These are phyloP conservation scores for Electrophaes corylata DNA, from an alignment of 2,888 invertebrate species.

Conservation along the genomic window DNA sequence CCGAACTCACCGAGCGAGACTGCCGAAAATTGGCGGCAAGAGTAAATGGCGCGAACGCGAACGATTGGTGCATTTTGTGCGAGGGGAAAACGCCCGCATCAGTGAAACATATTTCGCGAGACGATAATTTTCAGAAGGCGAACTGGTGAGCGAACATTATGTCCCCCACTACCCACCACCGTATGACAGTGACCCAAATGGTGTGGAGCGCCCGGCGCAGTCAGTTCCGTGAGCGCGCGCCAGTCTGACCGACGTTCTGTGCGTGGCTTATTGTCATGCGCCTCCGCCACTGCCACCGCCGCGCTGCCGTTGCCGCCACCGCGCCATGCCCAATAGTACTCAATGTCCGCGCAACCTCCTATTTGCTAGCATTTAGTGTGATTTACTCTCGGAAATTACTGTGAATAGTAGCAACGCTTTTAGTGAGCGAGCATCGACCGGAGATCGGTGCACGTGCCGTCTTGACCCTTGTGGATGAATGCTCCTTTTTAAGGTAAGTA, in stretches of 20 bases:
- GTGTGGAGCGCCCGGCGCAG: conserved; percentile 79
- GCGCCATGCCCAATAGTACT: conserved; percentile 30
- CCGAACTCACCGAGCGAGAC: conserved; percentile 26
- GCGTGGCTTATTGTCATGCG: conserved; percentile 5
- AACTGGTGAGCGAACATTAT: conserved; percentile 62
- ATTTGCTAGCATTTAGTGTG: conserved; percentile 67
- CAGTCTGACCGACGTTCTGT: conserved; percentile 53
- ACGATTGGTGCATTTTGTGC: conserved; percentile 65
- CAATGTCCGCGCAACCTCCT: conserved; percentile 46
- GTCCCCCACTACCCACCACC: conserved; percentile 79
- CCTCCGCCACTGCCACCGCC: conserved; percentile 23
- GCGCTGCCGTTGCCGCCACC: conserved; percentile 20
- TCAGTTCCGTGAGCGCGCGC: conserved; percentile 80
- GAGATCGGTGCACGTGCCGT: conserved; percentile 50
- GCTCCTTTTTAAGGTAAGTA: conserved; percentile 64
- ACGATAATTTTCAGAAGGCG: conserved; percentile 78
- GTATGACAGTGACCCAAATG: conserved; percentile 83
- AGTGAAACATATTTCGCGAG: conserved; percentile 76
- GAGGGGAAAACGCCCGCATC: conserved; percentile 74
- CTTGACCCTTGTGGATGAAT: conserved; percentile 56
- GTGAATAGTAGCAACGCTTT: conserved; percentile 65
- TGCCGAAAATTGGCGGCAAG: conserved; percentile 57
- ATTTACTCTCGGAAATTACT: conserved; percentile 72
- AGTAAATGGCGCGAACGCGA: conserved; percentile 53
- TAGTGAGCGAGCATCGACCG: conserved; percentile 68